These are phyloP conservation scores for Crypturellus undulatus DNA, from an alignment of 2,113 vertebrate species.

Conservation along the genomic window DNA sequence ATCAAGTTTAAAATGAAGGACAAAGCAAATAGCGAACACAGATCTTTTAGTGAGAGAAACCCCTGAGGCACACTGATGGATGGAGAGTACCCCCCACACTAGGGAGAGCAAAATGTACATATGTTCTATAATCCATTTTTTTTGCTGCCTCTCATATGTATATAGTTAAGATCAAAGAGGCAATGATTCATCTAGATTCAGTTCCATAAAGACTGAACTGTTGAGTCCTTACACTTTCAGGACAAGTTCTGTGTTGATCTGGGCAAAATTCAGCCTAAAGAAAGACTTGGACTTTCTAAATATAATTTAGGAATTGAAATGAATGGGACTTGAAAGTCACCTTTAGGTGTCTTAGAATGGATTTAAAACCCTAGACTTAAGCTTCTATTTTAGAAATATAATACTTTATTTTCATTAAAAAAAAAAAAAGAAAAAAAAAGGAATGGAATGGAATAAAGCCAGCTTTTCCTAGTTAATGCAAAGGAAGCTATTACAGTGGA, in stretches of 20 bases:
- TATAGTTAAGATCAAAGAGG: neutral
- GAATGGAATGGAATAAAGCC: neutral
- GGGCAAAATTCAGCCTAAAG: neutral
- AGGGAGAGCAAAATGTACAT: accelerated
- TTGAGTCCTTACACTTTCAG: neutral
- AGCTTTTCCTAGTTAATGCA: conserved; percentile 7
- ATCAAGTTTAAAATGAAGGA: neutral
- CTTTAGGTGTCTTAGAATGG: conserved; percentile 4
- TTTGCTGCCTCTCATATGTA: neutral
- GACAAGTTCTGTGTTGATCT: neutral
- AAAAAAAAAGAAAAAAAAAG: neutral
- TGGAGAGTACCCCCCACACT: neutral
- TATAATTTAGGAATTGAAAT: conserved; percentile 11
- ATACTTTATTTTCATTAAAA: neutral
- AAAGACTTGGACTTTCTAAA: neutral
- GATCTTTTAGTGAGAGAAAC: neutral
- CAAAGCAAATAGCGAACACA: neutral
- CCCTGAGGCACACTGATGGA: neutral
- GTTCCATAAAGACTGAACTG: neutral
- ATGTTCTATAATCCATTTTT: neutral
- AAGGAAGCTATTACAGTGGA: conserved; percentile 16
- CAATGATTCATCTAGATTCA: neutral
- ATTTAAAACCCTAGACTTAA: neutral
- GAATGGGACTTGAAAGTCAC: neutral
- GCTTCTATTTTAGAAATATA: conserved; percentile 13